These are phyloP conservation scores for Pseudomugil tenellus DNA, from an alignment of 2,797 vertebrate species.

Conservation along the genomic window DNA sequence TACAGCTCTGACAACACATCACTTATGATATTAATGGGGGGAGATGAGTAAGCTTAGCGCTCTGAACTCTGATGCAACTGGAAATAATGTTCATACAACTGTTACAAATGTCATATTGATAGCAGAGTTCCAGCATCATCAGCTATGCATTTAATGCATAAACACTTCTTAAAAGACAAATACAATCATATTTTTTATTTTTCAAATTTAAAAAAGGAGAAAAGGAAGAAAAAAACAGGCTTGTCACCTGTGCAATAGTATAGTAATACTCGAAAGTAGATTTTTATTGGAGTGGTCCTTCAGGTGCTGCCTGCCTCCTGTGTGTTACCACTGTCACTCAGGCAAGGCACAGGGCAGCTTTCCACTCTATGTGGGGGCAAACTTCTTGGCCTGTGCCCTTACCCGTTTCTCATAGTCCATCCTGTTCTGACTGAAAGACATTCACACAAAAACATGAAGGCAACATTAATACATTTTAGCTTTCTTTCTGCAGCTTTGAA, in stretches of 20 bases:
- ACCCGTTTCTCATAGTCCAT: slow-evolving; percentile 87
- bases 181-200: slow-evolving; percentile 39
- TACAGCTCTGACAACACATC: slow-evolving; percentile 41
- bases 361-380: slow-evolving; percentile 81
- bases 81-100: slow-evolving; percentile 54
- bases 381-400: slow-evolving; percentile 86
- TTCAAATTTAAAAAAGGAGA: slow-evolving; percentile 5
- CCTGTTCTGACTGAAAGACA: slow-evolving; percentile 83
- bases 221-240: slow-evolving; percentile 37
- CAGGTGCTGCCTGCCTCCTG: slow-evolving; percentile 59
- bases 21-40: slow-evolving; percentile 24
- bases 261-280: slow-evolving; percentile 64
- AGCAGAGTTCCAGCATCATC: slow-evolving; percentile 39
- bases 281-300: slow-evolving; percentile 79
- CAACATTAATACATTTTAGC: neutral
- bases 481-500: no score
- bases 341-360: slow-evolving; percentile 26
- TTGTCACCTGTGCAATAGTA: slow-evolving; percentile 46
- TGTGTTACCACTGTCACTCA: slow-evolving; percentile 37
- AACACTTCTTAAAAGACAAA: slow-evolving; percentile 40
- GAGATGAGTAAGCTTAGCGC: slow-evolving; percentile 19
- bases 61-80: slow-evolving; percentile 19
- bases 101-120: slow-evolving; percentile 43
- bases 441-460: neutral
- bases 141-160: slow-evolving; percentile 51